Evolutionary conservation across 2,113 vertebrate species (phyloP).

Genomic region (Catharus minimus): DNA sequence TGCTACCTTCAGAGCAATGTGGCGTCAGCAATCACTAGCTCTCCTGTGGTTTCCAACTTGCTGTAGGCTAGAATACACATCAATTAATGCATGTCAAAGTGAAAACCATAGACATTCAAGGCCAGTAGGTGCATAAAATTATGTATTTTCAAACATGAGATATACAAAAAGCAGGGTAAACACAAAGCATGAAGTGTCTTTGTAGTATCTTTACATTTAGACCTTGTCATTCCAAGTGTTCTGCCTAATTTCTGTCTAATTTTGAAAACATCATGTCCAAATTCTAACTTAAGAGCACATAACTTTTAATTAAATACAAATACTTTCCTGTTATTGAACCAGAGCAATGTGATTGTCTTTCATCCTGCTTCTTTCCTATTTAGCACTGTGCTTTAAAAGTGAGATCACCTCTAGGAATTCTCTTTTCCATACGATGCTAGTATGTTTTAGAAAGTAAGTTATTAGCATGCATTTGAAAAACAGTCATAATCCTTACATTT

Average conservation of each 20-base stretch:
- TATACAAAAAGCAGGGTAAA: neutral
- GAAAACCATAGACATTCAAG: neutral
- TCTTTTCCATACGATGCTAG: neutral
- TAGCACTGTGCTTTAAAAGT: neutral
- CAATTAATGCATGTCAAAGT: neutral
- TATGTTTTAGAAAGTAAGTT: neutral
- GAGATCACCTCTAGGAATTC: neutral
- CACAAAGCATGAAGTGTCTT: neutral
- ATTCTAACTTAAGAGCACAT: neutral
- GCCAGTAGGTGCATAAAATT: neutral
- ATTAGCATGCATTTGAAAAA: neutral
- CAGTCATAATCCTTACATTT: neutral
- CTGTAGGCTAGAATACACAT: neutral
- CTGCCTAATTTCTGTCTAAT: neutral
- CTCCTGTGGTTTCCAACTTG: neutral
- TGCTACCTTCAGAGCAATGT: neutral
- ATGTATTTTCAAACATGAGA: neutral
- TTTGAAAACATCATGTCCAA: neutral
- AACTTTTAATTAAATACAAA: neutral
- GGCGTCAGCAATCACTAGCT: neutral
- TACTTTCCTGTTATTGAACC: neutral
- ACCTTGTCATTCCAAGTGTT: neutral
- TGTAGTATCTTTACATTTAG: neutral
- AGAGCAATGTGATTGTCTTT: neutral
- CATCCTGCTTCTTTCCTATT: neutral